Percentiles rank a stretch among this genome's conserved stretches.
Conservation (phyloP, 2,888 invertebrate genomes). For the Adela reaumurella region DNA sequence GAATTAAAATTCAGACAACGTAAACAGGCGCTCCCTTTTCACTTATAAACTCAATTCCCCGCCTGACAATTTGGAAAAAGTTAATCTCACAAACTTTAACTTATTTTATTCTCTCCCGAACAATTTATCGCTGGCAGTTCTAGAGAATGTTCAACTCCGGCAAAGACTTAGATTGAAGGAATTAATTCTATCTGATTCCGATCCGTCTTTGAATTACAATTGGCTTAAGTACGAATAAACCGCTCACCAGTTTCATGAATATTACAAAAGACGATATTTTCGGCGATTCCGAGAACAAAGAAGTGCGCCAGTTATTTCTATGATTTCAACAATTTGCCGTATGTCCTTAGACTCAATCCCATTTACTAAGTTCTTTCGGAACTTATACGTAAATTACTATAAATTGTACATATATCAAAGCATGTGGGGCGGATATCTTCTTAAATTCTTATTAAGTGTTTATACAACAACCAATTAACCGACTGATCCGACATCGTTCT, state of each 20-base stretch:
- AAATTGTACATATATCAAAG: too few relatives aligned
- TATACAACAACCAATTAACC: too few relatives aligned
- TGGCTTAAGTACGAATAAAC: neutral
- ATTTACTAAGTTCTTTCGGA: too few relatives aligned
- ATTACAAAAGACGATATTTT: too few relatives aligned
- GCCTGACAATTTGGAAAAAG: conserved; percentile 31
- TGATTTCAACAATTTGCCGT: too few relatives aligned
- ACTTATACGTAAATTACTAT: too few relatives aligned
- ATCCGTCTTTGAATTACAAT: neutral
- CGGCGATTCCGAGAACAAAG: too few relatives aligned
- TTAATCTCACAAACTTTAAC: conserved; percentile 32
- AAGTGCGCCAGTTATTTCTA: too few relatives aligned
- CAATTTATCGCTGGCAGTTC: conserved; percentile 37
- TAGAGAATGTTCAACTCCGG: conserved; percentile 10
- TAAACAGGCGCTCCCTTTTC: neutral
- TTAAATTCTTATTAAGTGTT: too few relatives aligned
- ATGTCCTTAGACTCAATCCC: too few relatives aligned
- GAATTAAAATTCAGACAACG: neutral
- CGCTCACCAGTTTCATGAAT: neutral
- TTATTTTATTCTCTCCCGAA: conserved; percentile 36
- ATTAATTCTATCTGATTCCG: neutral
- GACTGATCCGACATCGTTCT: too few relatives aligned
- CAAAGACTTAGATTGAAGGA: conserved; percentile 3
- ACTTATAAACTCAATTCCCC: conserved; percentile 22
- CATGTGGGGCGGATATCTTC: too few relatives aligned